A percentile compares a stretch with the other conserved stretches of the same genome.
These are phyloP conservation scores for Pinctada fucata DNA, from an alignment of 2,888 invertebrate genomes.

Conservation along the genomic window DNA sequence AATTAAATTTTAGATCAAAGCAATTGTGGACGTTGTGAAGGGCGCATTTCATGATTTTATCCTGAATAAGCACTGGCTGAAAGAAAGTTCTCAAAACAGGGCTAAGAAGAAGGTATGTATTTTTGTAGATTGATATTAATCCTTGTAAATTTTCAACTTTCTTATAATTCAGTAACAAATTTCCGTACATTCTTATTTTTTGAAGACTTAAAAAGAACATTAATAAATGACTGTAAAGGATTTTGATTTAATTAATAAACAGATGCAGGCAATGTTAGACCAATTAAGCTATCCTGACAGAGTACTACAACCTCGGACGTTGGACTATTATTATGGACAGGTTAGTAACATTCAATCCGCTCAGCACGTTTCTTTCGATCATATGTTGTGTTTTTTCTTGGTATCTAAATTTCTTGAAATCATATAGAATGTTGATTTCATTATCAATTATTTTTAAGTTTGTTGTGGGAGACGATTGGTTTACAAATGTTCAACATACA, in stretches of 20 bases:
- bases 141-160: no score
- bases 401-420: no score
- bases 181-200: no score
- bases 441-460: constrained; percentile 45
- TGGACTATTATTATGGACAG: constrained; percentile 62
- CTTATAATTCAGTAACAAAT: no score
- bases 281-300: constrained; percentile 70
- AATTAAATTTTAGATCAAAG: constrained; percentile 52
- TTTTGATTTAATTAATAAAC: no score
- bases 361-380: no score
- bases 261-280: constrained; percentile 55
- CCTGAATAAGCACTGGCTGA: constrained; percentile 70
- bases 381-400: no score
- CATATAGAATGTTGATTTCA: no score
- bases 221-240: no score
- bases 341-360: constrained; percentile 39
- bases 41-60: constrained; percentile 71
- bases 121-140: no score
- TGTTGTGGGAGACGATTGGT: constrained; percentile 56
- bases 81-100: constrained; percentile 55
- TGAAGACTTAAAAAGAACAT: no score
- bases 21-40: constrained; percentile 66
- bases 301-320: constrained; percentile 63
- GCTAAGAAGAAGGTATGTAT: constrained; percentile 66
- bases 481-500: constrained; percentile 60